Conservation (phyloP, 2,888 invertebrate genomes). For the Epiblema foenella region DNA sequence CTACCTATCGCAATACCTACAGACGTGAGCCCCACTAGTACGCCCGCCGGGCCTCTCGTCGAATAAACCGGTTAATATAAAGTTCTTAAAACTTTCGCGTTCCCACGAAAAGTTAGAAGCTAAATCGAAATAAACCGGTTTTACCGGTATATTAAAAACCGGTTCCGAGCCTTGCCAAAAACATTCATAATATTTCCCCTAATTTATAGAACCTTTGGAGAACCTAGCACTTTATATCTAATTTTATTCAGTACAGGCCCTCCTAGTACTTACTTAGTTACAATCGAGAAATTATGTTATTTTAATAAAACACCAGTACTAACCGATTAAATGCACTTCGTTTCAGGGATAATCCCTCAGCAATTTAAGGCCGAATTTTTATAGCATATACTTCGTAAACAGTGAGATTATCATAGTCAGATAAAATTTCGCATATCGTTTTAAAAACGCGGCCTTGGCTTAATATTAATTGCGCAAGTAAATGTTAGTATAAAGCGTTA, state of each 20-base stretch:
- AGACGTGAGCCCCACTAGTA: too few species aligned
- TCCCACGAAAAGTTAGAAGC: too few species aligned
- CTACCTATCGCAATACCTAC: too few species aligned
- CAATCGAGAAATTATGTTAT: constrained; percentile 6
- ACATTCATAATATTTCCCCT: not conserved
- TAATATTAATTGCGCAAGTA: constrained; percentile 38
- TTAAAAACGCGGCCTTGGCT: constrained; percentile 19
- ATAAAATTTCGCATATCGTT: not conserved
- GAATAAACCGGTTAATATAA: too few species aligned
- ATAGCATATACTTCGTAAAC: not conserved
- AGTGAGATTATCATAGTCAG: not conserved
- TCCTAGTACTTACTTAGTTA: not conserved
- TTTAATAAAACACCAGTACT: constrained; percentile 13
- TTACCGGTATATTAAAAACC: too few species aligned
- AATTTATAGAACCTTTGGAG: constrained; percentile 2
- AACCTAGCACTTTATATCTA: constrained; percentile 18
- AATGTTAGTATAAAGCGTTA: constrained; percentile 40
- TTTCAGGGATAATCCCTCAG: not conserved
- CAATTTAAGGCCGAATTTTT: constrained; percentile 12
- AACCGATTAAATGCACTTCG: constrained; percentile 18
- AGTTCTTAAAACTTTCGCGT: too few species aligned
- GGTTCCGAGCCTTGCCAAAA: too few species aligned
- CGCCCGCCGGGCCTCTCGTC: too few species aligned
- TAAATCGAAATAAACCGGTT: too few species aligned
- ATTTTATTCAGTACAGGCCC: not conserved